A percentile compares a stretch with the other conserved stretches of the same genome.
Conservation (phyloP, 2,797 vertebrate genomes). For the Enteromius mattozi region DNA sequence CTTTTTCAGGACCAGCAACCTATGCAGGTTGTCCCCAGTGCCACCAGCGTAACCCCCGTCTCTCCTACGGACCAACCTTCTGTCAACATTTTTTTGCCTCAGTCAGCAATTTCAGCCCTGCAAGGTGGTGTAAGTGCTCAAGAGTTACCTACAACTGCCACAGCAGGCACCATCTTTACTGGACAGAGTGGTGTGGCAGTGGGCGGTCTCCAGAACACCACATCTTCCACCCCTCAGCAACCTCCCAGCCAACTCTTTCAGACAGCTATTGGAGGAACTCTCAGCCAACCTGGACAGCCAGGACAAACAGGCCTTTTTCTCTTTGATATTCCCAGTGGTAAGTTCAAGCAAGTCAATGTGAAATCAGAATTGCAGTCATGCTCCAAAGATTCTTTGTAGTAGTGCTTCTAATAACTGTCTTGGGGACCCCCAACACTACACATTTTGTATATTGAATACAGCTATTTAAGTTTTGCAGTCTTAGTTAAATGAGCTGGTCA, state of each 20-base stretch:
- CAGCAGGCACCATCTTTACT: conserved; percentile 85
- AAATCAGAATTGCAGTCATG: neutral
- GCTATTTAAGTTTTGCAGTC: neutral
- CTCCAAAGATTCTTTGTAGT: neutral
- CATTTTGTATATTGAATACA: neutral
- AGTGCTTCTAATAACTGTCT: neutral
- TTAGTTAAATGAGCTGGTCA: neutral
- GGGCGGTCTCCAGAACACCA: conserved; percentile 78
- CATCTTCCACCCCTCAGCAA: conserved; percentile 81
- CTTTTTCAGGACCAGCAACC: conserved; percentile 84
- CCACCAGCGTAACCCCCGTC: conserved; percentile 85
- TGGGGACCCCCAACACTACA: neutral
- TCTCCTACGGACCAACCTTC: conserved; percentile 65
- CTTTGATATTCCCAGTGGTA: conserved; percentile 96
- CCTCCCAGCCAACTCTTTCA: conserved; percentile 88
- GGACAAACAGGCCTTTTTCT: conserved; percentile 91
- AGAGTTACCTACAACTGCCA: conserved; percentile 83
- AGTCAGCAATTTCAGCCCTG: conserved; percentile 89
- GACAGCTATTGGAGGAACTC: conserved; percentile 81
- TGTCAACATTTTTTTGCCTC: conserved; percentile 92
- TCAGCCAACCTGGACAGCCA: conserved; percentile 86
- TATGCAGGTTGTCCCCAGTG: conserved; percentile 83
- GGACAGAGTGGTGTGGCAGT: conserved; percentile 85
- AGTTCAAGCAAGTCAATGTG: conserved; percentile 61
- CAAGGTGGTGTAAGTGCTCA: conserved; percentile 88